Base-by-base conservation (phyloP, 1,140 invertebrate genomes). In the Nephotettix cincticeps region DNA sequence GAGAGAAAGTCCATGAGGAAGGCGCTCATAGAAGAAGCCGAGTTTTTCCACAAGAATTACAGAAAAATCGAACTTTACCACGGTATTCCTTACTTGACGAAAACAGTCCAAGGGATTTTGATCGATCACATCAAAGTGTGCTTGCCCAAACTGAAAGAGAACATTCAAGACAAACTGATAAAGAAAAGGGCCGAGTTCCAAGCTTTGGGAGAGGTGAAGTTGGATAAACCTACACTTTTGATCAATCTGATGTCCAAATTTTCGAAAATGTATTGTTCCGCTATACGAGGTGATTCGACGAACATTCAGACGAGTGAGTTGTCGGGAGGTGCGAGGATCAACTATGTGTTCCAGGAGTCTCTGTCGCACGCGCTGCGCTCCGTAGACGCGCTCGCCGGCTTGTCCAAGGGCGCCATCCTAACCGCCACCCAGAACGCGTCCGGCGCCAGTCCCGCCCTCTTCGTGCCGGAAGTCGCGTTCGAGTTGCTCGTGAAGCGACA, bases 351-450 rank as follows among this genome's bases (percentile, higher is more conserved):
- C 77, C 88, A 92, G 77, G 88, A 89, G 73, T 89, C 87, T 14
- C 91, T 91, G 81, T 84, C 85, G 25, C 77, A 82, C 66, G 86
- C 87, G 0, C 78, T 91, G 21, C 84, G 88, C 73, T 80, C 80
- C 17, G 85, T 91, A 32, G 83, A 92, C 78, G 88, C 90, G 1
- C 77, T 92, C 25, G 84, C 81, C 36, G 88, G 86, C 25, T 79
- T 92, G 4, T 83, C 83, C 0, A 83, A 83, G 23, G 76, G 85
- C 56, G 88, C 90, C 74, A 88, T 92, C 72, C 77, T 91, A 0
- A 92, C 89, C 27, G 90, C 90, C 23, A 91, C 91, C 36, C 79
- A 88, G 47, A 91, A 91, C 84, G 88, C 90, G 1, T 91, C 89
- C 0, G 90, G 90, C 61, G 85, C 89, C 1, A 76, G 87, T 72